Evolutionary conservation across 1,140 invertebrate species (phyloP), one percentile per base, ranked within the genome.

Genomic region (Coelopa frigida): DNA sequence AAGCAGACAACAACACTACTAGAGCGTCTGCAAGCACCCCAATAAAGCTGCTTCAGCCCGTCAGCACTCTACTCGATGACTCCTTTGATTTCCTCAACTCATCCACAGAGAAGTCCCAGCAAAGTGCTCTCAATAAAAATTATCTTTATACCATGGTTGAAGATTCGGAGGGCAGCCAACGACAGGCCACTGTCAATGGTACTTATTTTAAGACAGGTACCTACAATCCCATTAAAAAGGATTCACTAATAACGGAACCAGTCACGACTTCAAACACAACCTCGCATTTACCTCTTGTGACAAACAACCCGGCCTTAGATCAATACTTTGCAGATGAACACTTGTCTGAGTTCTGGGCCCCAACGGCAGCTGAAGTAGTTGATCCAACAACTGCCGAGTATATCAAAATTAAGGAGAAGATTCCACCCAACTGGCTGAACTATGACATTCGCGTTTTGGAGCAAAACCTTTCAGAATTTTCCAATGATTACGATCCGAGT

Each of bases 131-230:
- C 0, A 52, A 59, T 42, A 49, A 56, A n/a, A 68, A 55, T 12
- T 60, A 65, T 46, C 18, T 64, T 7, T 68, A 61, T 12, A 68
- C 64, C 15, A 58, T 68, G 62, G 51, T 68, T 17, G 54, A 68
- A 44, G 57, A 68, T n/a, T 68, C 65, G 0, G 61, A 66, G 32
- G 60, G 58, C 35, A 62, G 54, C 5, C 65, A 68, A 24, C 56
- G 65, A 12, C 51, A 58, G 26, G 59, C 61, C 0, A 53, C 58
- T 21, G 59, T 56, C 1, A 68, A 61, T 56, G 64, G 65, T 1
- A 66, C 62, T 3, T 68, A 68, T 26, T 41, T 68, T 0, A 68
- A 63, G 18, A 61, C 65, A 10, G 65, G 65, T 27, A 68, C 62
- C 6, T 68, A 68, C 50, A 64, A 61, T 26, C 61, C 60, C 0